Conservation (phyloP, 2,888 invertebrate genomes). For the Thelaira solivaga region DNA sequence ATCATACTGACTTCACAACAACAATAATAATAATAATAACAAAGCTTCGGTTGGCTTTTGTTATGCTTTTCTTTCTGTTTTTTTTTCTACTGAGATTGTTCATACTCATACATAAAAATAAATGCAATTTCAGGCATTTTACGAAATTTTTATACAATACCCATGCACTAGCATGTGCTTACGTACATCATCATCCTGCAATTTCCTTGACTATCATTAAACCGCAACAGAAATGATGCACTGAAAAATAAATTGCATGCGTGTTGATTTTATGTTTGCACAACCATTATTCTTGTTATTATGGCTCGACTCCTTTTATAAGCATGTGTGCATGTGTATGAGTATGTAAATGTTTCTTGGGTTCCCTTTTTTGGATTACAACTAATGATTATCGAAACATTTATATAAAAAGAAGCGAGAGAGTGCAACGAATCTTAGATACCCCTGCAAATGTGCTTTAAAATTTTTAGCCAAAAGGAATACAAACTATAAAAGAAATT, state of each 20-base stretch:
- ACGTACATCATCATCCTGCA: neutral
- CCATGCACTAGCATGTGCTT: neutral
- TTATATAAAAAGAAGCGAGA: too few relatives aligned
- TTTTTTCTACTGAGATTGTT: constrained; percentile 6
- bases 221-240: constrained; percentile 4
- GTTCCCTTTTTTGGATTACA: constrained; percentile 18
- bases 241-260: constrained; percentile 50
- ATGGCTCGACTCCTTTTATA: too few relatives aligned
- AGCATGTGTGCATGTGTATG: too few relatives aligned
- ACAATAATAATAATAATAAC: neutral
- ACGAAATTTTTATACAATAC: neutral
- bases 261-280: constrained; percentile 46
- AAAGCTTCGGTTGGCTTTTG: neutral
- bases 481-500: too few relatives aligned
- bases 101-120: neutral
- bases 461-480: too few relatives aligned
- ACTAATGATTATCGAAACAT: neutral
- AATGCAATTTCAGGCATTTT: constrained; percentile 3
- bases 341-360: too few relatives aligned
- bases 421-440: too few relatives aligned
- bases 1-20: constrained; percentile 5
- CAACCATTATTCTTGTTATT: constrained; percentile 30
- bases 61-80: too few relatives aligned
- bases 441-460: too few relatives aligned
- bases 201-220: neutral